These are phyloP conservation scores for Aphelenchoides fujianensis DNA, from an alignment of 1,140 invertebrate genomes.

Conservation along the genomic window DNA sequence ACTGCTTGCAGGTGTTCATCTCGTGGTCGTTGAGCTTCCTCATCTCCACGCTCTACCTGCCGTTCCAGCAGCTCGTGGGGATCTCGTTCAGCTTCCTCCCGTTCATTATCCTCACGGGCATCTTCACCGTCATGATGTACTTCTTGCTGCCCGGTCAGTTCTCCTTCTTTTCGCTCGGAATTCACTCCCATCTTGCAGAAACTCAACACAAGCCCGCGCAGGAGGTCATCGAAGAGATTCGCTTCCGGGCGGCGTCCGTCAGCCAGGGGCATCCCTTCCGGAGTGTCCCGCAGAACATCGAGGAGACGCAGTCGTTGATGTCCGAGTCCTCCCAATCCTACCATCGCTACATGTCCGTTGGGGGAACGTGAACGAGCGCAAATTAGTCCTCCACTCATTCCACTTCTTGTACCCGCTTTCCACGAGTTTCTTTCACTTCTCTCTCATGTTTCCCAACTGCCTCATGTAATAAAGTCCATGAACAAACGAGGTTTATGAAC, in stretches of 20 bases:
- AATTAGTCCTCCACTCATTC: too few relatives aligned
- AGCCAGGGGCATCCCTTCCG: conserved; percentile 34
- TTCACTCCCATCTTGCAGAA: conserved; percentile 29
- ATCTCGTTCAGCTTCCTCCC: conserved; percentile 55
- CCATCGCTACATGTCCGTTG: conserved; percentile 30
- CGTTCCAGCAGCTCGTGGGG: conserved; percentile 61
- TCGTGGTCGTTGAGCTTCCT: conserved; percentile 58
- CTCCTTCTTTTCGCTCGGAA: neutral
- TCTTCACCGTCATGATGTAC: conserved; percentile 51
- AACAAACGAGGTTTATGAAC: too few relatives aligned
- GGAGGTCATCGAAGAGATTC: conserved; percentile 46
- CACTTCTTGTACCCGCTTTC: too few relatives aligned
- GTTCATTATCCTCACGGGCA: conserved; percentile 52
- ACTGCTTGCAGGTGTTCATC: conserved; percentile 57
- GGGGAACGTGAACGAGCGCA: too few relatives aligned
- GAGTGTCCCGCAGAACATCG: conserved; percentile 23
- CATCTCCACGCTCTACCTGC: conserved; percentile 55
- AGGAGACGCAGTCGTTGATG: conserved; percentile 18
- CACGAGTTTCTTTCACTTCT: too few relatives aligned
- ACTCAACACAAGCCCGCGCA: conserved; percentile 39
- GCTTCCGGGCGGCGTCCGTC: conserved; percentile 43
- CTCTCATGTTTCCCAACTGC: too few relatives aligned
- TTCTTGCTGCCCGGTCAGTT: conserved; percentile 50
- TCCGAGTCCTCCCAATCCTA: neutral
- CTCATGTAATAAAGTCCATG: too few relatives aligned